Evolutionary conservation across 2,113 vertebrate species (phyloP), one percentile per base, ranked within the genome.

Genomic region (Tichodroma muraria): DNA sequence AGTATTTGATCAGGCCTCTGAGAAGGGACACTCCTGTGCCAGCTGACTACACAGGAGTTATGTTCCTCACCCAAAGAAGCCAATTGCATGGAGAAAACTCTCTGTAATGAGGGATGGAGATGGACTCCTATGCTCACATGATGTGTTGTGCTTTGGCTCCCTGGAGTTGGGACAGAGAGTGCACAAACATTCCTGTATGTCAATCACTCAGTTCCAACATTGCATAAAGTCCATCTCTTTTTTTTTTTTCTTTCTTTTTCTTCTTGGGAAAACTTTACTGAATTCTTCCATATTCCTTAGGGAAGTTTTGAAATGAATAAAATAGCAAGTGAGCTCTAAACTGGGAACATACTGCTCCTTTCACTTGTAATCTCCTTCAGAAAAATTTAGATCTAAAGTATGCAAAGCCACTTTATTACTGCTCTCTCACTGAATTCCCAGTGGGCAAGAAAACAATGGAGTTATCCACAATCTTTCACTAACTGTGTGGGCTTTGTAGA

Each of bases 401-500:
- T 77, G 68, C 93, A 91, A 77, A 80, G 66, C 64, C 83, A 60
- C 60, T 88, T 88, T 73, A 88, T 91, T 91, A 73, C n/a, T 93
- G 19, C 40, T 73, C 35, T 85, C 81, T 85, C 60, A 54, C 44
- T 78, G 57, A 88, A 80, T 91, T 89, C 93, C 69, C 89, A 83
- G 7, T 27, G 25, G 47, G 37, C 35, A 80, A 80, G 63, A 44
- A 52, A 93, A 96, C 94, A 97, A 95, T 93, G 61, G 94, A 88
- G 52, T 94, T 90, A 78, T 78, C 85, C 44, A 7, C 71, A 86
- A 42, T 88, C 75, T 91, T 93, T 89, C 60, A 88, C 76, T 88
- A 77, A 90, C 93, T 93, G 52, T 97, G 91, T 89, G 91, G 90
- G 88, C 91, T 95, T 93, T 91, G 69, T 85, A 88, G 59, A 73